Evolutionary conservation across 2,888 invertebrate genomes (phyloP).

Genomic region (Oxycera nigricornis): DNA sequence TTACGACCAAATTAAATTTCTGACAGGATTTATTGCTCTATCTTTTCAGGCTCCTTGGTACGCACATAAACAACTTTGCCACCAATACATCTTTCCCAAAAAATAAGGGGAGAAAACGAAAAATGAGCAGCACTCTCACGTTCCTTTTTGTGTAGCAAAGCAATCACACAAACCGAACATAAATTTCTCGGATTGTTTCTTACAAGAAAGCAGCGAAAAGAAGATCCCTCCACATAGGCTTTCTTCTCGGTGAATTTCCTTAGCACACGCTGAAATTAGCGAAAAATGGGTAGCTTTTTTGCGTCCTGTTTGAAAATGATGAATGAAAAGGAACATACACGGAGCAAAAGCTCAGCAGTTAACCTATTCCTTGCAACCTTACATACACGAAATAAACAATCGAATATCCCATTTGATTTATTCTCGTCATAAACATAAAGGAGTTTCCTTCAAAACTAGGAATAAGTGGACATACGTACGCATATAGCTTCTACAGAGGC

Average conservation of each 20-base stretch:
- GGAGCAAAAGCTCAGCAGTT: neutral
- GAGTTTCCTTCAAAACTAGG: constrained; percentile 41
- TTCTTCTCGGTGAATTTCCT: neutral
- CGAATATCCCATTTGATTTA: constrained; percentile 44
- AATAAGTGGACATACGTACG: no score
- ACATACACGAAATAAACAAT: constrained; percentile 44
- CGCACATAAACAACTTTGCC: constrained; percentile 51
- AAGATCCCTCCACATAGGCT: neutral
- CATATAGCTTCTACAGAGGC: no score
- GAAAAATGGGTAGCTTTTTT: constrained; percentile 9
- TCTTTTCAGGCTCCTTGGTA: constrained; percentile 60
- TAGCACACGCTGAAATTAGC: constrained; percentile 11
- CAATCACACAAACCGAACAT: constrained; percentile 52
- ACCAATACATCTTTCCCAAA: constrained; percentile 44
- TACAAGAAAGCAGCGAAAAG: neutral
- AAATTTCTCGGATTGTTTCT: constrained; percentile 47
- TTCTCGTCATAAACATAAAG: constrained; percentile 46
- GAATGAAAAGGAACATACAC: neutral
- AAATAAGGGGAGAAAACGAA: constrained; percentile 45
- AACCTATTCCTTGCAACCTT: constrained; percentile 38
- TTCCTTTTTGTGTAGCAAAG: constrained; percentile 46
- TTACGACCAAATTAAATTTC: constrained; percentile 65
- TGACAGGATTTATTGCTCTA: constrained; percentile 65
- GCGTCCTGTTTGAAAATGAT: neutral
- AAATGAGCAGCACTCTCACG: constrained; percentile 44